These are phyloP conservation scores for Dasyornis broadbenti DNA, from an alignment of 2,113 vertebrate species.

Conservation along the genomic window DNA sequence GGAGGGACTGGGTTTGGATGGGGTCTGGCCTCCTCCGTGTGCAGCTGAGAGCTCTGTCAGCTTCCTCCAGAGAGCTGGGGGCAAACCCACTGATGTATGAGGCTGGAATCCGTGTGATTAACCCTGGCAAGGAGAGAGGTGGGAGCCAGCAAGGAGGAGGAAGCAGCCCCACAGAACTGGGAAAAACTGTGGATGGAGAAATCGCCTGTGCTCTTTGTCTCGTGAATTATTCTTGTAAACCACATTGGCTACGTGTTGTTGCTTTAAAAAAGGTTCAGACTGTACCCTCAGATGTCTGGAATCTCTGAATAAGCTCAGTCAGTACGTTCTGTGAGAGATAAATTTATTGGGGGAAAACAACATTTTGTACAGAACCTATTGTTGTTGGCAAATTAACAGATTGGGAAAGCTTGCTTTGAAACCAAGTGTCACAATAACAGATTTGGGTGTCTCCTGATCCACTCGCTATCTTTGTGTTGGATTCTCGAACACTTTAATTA, in stretches of 20 bases:
- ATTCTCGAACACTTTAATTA: not conserved
- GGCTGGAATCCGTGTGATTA: not conserved
- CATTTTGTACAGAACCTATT: constrained; percentile 1
- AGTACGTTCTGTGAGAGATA: not conserved
- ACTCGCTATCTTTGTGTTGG: not conserved
- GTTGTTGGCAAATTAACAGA: constrained; percentile 12
- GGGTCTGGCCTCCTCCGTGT: not conserved
- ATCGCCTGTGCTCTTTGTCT: not conserved
- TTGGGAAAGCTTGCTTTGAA: not conserved
- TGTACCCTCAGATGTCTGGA: not conserved
- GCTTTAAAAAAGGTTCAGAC: not conserved
- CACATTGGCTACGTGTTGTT: rapidly evolving
- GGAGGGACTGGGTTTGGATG: not conserved
- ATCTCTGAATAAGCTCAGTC: not conserved
- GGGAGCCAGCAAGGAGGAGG: not conserved
- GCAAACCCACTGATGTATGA: not conserved
- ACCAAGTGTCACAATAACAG: not conserved
- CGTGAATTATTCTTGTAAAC: not conserved
- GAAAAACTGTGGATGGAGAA: not conserved
- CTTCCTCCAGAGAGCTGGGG: not conserved
- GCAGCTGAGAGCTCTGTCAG: not conserved
- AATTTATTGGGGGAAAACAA: not conserved
- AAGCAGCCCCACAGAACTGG: not conserved
- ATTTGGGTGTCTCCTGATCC: constrained; percentile 9
- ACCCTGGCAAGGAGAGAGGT: not conserved